Base-by-base conservation (phyloP, 1,140 invertebrate species). In the Episyrphus balteatus region DNA sequence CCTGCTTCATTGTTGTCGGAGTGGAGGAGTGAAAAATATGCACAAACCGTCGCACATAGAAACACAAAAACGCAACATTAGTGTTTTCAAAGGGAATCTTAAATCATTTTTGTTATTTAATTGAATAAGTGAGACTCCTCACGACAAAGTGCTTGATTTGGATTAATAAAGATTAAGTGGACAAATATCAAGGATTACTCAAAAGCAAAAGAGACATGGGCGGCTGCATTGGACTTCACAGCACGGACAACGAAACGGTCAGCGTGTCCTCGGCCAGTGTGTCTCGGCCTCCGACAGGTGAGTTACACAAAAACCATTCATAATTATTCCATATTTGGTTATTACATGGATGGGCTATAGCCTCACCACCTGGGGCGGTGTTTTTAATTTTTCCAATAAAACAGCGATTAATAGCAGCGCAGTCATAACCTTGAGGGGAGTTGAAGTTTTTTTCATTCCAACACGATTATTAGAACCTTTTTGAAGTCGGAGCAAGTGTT, bases 181-280 rank as follows among this genome's bases (percentile, higher is more conserved):
- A 12, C 33, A 38, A 17, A 37, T 14, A 37, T 37, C 15, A 37
- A 17, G 36, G 15, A 37, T n/a, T 37, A 17, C 15, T 12, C 15
- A 41, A 8, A 39, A 32, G 11, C 19, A 9, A 2, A 37, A 21
- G 15, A 53, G 10, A 47, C 71, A 88, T 87, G 84, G 84, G 84
- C 70, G 84, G 84, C 60, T 88, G 84, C 72, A 86, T 88, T 73
- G 84, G 84, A 68, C 82, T 84, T 70, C 82, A 81, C 64, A 79
- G 83, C 68, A 79, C 78, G 64, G 80, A 84, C 66, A 83, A 83
- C 69, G 82, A 81, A 63, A 82, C 81, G 49, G 81, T 83, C 55
- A 82, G 84, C 61, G 81, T 84, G 55, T 83, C 80, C 44, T 82
- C 82, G 30, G 82, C 80, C 51, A 83, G 82, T 62, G 78, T 83